Evolutionary conservation across 2,113 vertebrate species (phyloP), one percentile per base, ranked within the genome.

Genomic region (Prionailurus bengalensis): DNA sequence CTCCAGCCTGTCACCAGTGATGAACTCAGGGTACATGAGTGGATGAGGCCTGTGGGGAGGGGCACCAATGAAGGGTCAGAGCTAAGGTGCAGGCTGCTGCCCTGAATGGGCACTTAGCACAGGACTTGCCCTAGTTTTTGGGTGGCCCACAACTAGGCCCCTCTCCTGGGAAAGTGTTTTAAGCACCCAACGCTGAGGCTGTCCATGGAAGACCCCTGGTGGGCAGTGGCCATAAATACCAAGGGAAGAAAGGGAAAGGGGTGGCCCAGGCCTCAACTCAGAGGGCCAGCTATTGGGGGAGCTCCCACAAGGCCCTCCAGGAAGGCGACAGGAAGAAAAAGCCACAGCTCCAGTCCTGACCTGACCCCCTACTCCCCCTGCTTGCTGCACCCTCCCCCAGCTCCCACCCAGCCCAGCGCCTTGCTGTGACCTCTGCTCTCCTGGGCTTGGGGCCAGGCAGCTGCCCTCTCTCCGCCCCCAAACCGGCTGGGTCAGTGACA

Each of bases 391-490:
- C 91, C 66, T 92, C 89, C 87, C 87, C 51, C n/a, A 95, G 78
- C 25, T 96, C 85, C 85, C 61, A 92, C 88, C 63, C 45, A 7
- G 74, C 88, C 86, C 48, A 51, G 79, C 45, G 39, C 92, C 92
- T 86, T 93, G 90, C 70, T 76, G 74, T 1, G 58, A 95, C 80
- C 94, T 98, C 96, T 98, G 96, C 65, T 97, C 95, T 97, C 94
- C 94, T 97, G 90, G 97, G 98, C 94, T 58, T 55, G 8, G 36
- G 68, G 92, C 97, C 97, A 97, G 95, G 76, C 83, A 95, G 84
- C 84, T 97, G 88, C 96, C 97, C 96, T 97, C 95, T 96, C 70
- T 89, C 90, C 58, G 23, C 78, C 85, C 87, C 79, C 33, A 61
- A 33, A 80, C 92, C 23, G n/a, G 87, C 92, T 97, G 70, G 96